Percentiles rank a stretch among this genome's conserved stretches.
Evolutionary conservation across 2,113 vertebrate genomes (phyloP).

Genomic region (Tylochromis polylepis): DNA sequence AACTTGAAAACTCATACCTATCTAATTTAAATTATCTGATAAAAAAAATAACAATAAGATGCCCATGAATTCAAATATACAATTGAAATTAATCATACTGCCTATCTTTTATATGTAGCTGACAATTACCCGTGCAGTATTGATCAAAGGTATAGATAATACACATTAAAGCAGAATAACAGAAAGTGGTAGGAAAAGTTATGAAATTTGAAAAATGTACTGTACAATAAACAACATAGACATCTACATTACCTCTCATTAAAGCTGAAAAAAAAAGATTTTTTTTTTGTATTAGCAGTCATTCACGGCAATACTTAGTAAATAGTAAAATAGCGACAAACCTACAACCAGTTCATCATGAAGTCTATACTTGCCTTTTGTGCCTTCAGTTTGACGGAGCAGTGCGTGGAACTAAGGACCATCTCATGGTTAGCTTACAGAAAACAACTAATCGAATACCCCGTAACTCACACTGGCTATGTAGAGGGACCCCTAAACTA

Average conservation of each 20-base stretch:
- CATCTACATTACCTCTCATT: not conserved
- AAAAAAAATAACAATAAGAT: not conserved
- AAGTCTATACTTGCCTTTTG: not conserved
- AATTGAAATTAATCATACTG: not conserved
- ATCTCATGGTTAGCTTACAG: not conserved
- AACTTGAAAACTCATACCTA: conserved; percentile 42
- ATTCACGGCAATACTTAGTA: not conserved
- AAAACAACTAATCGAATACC: not conserved
- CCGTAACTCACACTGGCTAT: not conserved
- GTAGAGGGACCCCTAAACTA: not conserved
- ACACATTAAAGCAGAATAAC: not conserved
- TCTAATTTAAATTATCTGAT: conserved; percentile 29
- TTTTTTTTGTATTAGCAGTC: not conserved
- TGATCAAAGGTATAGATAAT: not conserved
- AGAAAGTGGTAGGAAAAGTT: not conserved
- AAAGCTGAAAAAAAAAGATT: not conserved
- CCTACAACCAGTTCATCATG: too few relatives aligned
- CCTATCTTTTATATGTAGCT: not conserved
- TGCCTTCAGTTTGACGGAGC: not conserved
- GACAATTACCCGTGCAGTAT: not conserved
- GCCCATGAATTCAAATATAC: not conserved
- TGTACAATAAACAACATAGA: not conserved
- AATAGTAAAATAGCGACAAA: not conserved
- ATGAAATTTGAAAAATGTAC: not conserved
- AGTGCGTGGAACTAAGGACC: not conserved